Base-by-base conservation (phyloP, 1,140 invertebrate species). In the Euschistus heros region DNA sequence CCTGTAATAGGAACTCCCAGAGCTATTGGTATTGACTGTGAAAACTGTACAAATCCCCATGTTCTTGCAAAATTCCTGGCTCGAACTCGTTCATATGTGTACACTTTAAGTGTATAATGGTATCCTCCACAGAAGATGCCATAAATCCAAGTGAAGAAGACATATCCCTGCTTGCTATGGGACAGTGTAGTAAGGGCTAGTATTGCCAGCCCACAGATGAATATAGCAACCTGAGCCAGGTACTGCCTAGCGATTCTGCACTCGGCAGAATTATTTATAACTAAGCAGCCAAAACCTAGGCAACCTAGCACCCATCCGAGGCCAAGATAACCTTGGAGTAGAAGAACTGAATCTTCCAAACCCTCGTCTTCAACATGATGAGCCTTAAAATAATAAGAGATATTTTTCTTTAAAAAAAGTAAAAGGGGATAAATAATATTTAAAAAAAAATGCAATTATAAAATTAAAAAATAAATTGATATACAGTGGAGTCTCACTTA, bases 21-120 rank as follows among this genome's bases (percentile, higher is more conserved):
- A 2, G 88, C 83, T n/a, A 91, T 86, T 13, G 90, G 89, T 71
- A 93, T 83, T 0, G 88, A 86, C 73, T 92, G 90, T 4, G 87
- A 88, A 71, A 86, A 91, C 74, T 91, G 89, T n/a, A 93, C 85
- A 74, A 90, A 93, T 57, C 89, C 88, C 91, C 91, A 94, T 0
- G 90, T 90, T 64, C 88, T 80, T 0, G 89, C 87, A 75, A 93
- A 93, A 74, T 93, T 89, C 66, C 89, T 80, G 0, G 89, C 88
- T 46, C 89, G 77, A 10, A 92, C 89, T 68, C 88, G 80, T 74
- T 93, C 89, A 72, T 92, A 91, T 0, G 87, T 89, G 76, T 91
- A 91, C 84, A 92, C 89, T 75, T 92, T 92, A 27, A 93, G 77
- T 15, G 88, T 87, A 72, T 92, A 92, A 73, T 90, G 87, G 76